phyloP scores from a whole-genome alignment of 2,797 vertebrate species.

The Sylvia borin region DNA sequence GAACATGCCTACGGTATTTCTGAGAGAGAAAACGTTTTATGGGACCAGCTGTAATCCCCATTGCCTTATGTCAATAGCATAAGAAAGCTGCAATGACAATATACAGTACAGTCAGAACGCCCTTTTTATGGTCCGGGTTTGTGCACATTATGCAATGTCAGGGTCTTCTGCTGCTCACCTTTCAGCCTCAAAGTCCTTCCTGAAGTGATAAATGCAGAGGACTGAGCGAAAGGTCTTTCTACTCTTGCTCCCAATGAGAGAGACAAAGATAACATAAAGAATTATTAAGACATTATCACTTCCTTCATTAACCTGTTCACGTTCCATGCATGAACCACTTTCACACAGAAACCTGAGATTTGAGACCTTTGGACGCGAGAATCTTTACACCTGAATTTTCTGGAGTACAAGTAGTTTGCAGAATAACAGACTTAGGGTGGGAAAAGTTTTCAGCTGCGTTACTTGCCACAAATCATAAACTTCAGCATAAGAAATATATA shows the following conservation, averaged over 20 bases:
- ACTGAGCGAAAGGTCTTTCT: conserved; percentile 34
- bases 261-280: conserved; percentile 33
- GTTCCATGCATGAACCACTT: background rate
- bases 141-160: background rate
- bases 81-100: background rate
- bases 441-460: background rate
- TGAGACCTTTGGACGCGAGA: background rate
- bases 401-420: background rate
- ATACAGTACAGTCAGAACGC: background rate
- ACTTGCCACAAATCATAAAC: background rate
- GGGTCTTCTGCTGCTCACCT: background rate
- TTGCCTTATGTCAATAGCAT: background rate
- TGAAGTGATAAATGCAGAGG: conserved; percentile 19
- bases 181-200: conserved; percentile 30
- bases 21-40: background rate
- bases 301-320: background rate
- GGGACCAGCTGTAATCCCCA: background rate
- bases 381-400: background rate
- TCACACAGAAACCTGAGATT: background rate
- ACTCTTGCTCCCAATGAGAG: background rate
- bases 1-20: background rate
- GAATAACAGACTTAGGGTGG: background rate
- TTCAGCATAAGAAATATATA: background rate
- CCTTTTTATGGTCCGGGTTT: background rate
- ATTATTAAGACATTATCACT: conserved; percentile 13